phyloP scores from a whole-genome alignment of 2,888 invertebrate genomes.

The Megaustenia siamemsis region DNA sequence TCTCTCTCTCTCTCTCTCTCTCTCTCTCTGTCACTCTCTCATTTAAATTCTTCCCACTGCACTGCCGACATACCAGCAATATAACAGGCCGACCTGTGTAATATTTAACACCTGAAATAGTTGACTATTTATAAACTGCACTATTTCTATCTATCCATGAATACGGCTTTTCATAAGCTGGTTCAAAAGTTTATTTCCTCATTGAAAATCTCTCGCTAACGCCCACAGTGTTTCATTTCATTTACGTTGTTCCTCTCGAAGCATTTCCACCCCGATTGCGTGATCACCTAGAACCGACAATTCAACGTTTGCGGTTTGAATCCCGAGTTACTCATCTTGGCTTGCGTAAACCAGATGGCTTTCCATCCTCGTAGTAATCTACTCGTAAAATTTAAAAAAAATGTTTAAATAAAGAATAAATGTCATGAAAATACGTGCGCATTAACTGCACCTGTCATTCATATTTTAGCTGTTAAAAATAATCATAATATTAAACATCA shows the following conservation, averaged over 20 bases:
- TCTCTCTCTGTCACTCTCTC: not conserved
- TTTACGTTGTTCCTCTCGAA: not conserved
- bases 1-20: not conserved
- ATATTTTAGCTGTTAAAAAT: too few relatives aligned
- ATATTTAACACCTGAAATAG: too few relatives aligned
- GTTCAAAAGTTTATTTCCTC: not conserved
- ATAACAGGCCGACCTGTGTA: not conserved
- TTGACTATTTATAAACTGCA: not conserved
- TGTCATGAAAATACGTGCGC: not conserved
- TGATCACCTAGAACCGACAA: not conserved
- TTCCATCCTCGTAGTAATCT: not conserved
- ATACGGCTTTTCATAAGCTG: slow-evolving; percentile 1
- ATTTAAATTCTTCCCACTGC: not conserved
- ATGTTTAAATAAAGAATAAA: not conserved
- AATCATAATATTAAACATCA: too few relatives aligned
- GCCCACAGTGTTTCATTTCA: not conserved
- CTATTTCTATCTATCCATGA: not conserved
- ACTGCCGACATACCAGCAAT: not conserved
- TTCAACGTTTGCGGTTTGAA: not conserved
- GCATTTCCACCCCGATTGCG: not conserved
- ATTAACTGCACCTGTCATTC: not conserved
- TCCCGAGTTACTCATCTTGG: not conserved
- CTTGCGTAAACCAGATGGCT: not conserved
- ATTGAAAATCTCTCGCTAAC: not conserved
- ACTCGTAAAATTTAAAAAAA: not conserved